Conservation (phyloP, 2,888 invertebrate genomes). For the Lamproptera curius region DNA sequence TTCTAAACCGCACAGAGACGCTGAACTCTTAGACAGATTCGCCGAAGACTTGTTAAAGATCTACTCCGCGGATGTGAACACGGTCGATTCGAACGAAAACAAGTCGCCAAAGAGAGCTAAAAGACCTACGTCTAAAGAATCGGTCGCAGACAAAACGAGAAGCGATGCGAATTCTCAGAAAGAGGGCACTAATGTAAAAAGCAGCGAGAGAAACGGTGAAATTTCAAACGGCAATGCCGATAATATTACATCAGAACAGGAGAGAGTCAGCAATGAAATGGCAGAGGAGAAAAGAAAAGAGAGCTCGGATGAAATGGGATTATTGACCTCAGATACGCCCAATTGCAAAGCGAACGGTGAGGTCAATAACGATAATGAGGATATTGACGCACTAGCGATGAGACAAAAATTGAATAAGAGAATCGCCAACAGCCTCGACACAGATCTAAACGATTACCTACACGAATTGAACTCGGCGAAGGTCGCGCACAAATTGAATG, state of each 20-base stretch:
- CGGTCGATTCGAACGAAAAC: background rate
- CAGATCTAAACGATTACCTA: background rate
- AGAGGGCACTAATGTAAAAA: background rate
- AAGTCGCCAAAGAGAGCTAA: background rate
- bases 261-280: no score
- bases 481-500: background rate
- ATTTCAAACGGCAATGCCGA: no score
- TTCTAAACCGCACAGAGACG: constrained; percentile 6
- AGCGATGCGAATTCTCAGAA: background rate
- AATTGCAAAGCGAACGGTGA: no score
- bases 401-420: background rate
- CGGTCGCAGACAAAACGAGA: background rate
- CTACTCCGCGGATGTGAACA: background rate
- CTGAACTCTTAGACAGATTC: constrained; percentile 4
- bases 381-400: no score
- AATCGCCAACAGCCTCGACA: background rate
- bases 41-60: constrained; percentile 3
- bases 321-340: no score
- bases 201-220: background rate
- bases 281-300: no score
- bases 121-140: background rate
- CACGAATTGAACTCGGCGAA: background rate
- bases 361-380: no score
- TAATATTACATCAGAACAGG: no score
- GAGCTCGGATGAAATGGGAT: no score